Conservation (phyloP, 2,113 vertebrate species). For the Synodontis membranacea region DNA sequence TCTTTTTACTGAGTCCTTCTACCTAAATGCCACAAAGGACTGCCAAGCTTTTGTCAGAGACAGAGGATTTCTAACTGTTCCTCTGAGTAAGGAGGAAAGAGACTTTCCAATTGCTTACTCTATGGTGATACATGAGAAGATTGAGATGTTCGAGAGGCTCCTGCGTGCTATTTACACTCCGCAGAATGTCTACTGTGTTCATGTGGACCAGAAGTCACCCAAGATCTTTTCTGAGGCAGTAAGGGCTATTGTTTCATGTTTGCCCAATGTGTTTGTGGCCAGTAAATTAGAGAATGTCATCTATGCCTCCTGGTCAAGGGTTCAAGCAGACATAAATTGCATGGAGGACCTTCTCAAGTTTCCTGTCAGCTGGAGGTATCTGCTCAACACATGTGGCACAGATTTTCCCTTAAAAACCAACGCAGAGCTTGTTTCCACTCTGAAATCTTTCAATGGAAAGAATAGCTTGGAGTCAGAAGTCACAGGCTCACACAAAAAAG, state of each 20-base stretch:
- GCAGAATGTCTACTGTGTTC: slow-evolving; percentile 91
- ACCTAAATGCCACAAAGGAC: slow-evolving; percentile 77
- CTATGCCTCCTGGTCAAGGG: slow-evolving; percentile 86
- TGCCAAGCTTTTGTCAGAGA: slow-evolving; percentile 70
- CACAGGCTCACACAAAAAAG: slow-evolving; percentile 63
- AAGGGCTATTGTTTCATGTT: slow-evolving; percentile 76
- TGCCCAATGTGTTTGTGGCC: slow-evolving; percentile 88
- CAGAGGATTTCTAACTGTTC: slow-evolving; percentile 73
- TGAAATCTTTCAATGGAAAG: slow-evolving; percentile 77
- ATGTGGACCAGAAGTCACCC: slow-evolving; percentile 79
- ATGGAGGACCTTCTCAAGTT: slow-evolving; percentile 83
- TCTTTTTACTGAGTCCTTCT: slow-evolving; percentile 62
- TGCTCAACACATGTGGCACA: slow-evolving; percentile 88
- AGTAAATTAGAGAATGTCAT: slow-evolving; percentile 78
- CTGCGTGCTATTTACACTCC: slow-evolving; percentile 81
- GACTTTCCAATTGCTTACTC: slow-evolving; percentile 85
- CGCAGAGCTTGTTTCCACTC: slow-evolving; percentile 74
- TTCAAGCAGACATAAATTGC: slow-evolving; percentile 93
- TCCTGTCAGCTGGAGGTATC: slow-evolving; percentile 78
- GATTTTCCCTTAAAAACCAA: slow-evolving; percentile 97
- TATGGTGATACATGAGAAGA: slow-evolving; percentile 88
- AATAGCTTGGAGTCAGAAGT: slow-evolving; percentile 86
- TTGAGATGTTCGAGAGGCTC: slow-evolving; percentile 90
- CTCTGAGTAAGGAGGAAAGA: slow-evolving; percentile 80
- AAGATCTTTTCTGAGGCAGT: slow-evolving; percentile 74